Percentiles rank a stretch among this genome's conserved stretches.
phyloP scores from a whole-genome alignment of 1,140 invertebrate genomes.

The Cardiocondyla obscurior region DNA sequence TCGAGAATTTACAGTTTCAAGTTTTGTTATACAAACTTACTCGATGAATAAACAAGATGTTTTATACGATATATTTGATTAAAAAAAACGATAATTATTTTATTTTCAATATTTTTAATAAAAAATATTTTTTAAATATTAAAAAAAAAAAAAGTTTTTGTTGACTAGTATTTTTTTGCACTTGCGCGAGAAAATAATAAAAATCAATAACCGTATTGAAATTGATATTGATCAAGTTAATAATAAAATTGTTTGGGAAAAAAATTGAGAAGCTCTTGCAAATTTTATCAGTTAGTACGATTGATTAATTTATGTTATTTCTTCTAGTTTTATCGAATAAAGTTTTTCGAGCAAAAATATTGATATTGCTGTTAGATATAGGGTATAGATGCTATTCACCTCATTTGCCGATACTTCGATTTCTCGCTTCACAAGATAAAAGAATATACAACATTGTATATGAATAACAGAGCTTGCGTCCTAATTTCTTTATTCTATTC shows the following conservation, averaged over 20 bases:
- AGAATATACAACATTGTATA: conserved; percentile 15
- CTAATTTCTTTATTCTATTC: conserved; percentile 27
- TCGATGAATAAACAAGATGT: neutral
- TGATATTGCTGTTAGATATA: conserved; percentile 11
- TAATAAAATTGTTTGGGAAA: conserved; percentile 8
- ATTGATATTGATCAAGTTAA: neutral
- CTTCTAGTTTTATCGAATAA: conserved; percentile 5
- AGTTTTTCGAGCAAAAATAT: conserved; percentile 24
- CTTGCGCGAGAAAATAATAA: neutral
- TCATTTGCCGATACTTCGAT: conserved; percentile 35
- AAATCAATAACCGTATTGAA: conserved; percentile 13
- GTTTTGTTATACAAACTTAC: neutral
- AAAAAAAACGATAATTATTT: neutral
- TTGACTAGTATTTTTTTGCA: neutral
- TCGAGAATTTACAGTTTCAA: neutral
- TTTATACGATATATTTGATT: neutral
- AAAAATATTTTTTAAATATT: neutral
- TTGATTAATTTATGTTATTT: conserved; percentile 30
- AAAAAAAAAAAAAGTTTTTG: neutral
- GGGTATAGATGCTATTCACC: neutral
- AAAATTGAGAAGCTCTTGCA: neutral
- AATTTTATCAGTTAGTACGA: neutral
- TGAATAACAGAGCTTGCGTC: neutral
- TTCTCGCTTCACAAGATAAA: conserved; percentile 35
- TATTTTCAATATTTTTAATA: neutral